phyloP scores from a whole-genome alignment of 2,113 vertebrate genomes.

The Scalopus aquaticus region DNA sequence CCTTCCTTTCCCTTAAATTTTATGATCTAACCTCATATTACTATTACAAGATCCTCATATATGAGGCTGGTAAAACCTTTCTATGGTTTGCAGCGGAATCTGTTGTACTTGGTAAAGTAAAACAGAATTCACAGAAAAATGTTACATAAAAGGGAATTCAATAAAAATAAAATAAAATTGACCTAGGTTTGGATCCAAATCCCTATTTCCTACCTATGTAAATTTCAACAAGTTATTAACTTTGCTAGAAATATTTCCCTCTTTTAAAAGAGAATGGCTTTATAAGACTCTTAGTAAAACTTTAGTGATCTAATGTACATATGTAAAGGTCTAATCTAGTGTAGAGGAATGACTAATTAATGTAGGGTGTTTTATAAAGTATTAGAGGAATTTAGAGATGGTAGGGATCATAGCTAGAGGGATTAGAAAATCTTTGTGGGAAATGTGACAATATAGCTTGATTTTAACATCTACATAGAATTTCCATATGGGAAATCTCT shows the following conservation, averaged over 20 bases:
- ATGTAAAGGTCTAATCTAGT: background rate
- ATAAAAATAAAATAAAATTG: background rate
- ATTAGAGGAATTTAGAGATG: conserved; percentile 5
- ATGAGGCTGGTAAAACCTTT: background rate
- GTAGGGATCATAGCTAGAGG: background rate
- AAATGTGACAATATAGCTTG: background rate
- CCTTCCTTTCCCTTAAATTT: background rate
- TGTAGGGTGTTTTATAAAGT: background rate
- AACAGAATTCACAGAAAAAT: background rate
- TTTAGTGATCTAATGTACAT: background rate
- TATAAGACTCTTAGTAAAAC: conserved; percentile 19
- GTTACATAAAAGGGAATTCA: background rate
- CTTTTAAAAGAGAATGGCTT: conserved; percentile 9
- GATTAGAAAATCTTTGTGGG: background rate
- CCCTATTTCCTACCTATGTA: background rate
- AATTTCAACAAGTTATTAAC: background rate
- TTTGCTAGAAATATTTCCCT: background rate
- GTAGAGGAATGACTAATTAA: background rate
- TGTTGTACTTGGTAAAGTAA: background rate
- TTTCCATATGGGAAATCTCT: background rate
- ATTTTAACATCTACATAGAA: background rate
- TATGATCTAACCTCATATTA: background rate
- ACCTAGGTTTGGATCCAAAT: background rate
- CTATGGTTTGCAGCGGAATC: background rate
- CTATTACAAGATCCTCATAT: background rate